Base-by-base conservation (phyloP, 2,888 invertebrate genomes). In the Acheta domesticus region DNA sequence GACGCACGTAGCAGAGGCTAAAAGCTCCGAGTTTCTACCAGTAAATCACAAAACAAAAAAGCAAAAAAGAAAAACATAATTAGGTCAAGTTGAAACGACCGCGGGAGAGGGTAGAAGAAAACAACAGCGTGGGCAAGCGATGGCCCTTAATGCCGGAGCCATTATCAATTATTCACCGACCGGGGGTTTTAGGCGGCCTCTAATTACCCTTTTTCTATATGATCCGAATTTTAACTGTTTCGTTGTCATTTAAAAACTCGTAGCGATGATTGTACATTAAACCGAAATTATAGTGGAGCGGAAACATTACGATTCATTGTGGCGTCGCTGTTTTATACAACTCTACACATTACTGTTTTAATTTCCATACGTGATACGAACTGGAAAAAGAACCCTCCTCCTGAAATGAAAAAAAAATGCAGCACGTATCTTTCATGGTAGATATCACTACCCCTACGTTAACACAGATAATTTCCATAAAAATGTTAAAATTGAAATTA, bases 211-310 rank as follows among this genome's bases (percentile, higher is more conserved):
- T 62, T 62, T 62, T 62, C 62, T 62, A 14, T 62, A 62, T 62
- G 62, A 62, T n/a, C n/a, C n/a, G 62, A 62, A 62, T 62, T 62
- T 62, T 62, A 62, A 62, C 62, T 16, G 16, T 62, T 62, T 62
- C n/a, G n/a, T 62, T 62, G 62, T 62, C 62, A 62, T 62, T 62
- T 62, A 62, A 62, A 62, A 62, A 62, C 62, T 19, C 62, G n/a
- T 62, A 62, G 62, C 62, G n/a, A 62, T 62, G 62, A 62, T 62
- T 62, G 62, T 62, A 62, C 62, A 62, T 62, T 62, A 62, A 62
- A 62, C 16, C 14, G 62, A 62, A 62, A 62, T 62, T 19, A 62
- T 62, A 14, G 62, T 19, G n/a, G 62, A 62, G 16, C 62, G 62
- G 62, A 62, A 62, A 62, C 62, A 62, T 62, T 62, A 62, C 62